Conservation (phyloP, 2,797 vertebrate genomes). For the Ceryle rudis region DNA sequence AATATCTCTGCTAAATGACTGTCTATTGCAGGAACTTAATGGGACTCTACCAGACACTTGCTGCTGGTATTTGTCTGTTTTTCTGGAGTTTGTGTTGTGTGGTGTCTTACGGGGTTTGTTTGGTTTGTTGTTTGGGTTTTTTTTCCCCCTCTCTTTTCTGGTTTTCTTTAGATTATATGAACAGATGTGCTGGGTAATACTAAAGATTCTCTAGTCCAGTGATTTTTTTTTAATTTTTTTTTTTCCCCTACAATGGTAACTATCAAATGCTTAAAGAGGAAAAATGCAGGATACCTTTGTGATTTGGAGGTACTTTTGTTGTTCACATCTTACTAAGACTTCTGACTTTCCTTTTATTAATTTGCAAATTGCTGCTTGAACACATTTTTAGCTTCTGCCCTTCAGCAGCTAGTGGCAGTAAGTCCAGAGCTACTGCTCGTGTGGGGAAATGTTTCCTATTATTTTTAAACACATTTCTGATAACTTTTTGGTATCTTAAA, state of each 20-base stretch:
- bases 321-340: not conserved
- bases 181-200: not conserved
- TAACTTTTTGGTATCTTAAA: not conserved
- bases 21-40: not conserved
- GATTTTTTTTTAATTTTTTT: not conserved
- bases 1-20: not conserved
- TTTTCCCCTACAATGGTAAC: not conserved
- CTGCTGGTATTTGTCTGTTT: not conserved
- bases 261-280: not conserved
- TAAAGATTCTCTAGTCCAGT: not conserved
- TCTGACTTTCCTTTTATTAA: not conserved
- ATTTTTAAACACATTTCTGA: not conserved
- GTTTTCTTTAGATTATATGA: fast-evolving
- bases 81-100: not conserved
- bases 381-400: not conserved
- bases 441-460: not conserved
- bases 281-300: not conserved
- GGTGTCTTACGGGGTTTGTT: not conserved
- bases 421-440: not conserved
- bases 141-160: not conserved
- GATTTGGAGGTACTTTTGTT: not conserved
- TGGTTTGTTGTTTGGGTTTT: not conserved
- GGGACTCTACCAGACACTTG: not conserved
- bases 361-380: not conserved
- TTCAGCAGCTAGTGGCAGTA: not conserved